Conservation (phyloP, 2,113 vertebrate genomes). For the Rhinogobius similis region DNA sequence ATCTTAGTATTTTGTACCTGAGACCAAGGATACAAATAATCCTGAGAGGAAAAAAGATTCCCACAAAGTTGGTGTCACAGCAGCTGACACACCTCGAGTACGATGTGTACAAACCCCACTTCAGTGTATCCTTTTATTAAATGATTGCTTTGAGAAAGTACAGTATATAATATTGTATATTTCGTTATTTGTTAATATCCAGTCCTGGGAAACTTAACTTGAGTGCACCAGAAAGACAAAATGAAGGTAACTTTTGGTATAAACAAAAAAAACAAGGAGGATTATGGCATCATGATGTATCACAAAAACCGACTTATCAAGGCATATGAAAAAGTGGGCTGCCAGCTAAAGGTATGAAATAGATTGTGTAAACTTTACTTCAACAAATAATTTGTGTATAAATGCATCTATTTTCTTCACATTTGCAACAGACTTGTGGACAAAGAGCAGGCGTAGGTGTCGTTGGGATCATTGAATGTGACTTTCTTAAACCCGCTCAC, state of each 20-base stretch:
- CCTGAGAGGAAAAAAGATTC: constrained; percentile 80
- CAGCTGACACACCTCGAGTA: constrained; percentile 78
- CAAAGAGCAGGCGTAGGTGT: constrained; percentile 79
- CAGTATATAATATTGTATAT: not conserved
- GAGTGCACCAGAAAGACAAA: constrained; percentile 76
- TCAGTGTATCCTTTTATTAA: constrained; percentile 76
- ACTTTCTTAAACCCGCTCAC: constrained; percentile 83
- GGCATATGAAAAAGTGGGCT: constrained; percentile 84
- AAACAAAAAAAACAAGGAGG: constrained; percentile 78
- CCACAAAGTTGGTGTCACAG: constrained; percentile 79
- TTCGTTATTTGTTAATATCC: not conserved
- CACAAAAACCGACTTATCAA: constrained; percentile 85
- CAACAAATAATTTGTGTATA: not conserved
- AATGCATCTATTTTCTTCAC: not conserved
- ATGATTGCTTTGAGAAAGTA: not conserved
- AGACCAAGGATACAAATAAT: constrained; percentile 83
- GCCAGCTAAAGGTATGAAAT: constrained; percentile 79
- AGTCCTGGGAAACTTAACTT: constrained; percentile 58
- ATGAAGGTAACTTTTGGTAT: constrained; percentile 86
- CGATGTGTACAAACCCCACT: constrained; percentile 82
- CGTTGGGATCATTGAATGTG: constrained; percentile 83
- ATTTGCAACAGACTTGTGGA: constrained; percentile 67
- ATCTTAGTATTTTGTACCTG: constrained; percentile 84
- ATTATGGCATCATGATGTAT: constrained; percentile 85
- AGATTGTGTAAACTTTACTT: not conserved